These are phyloP conservation scores for Stegostoma tigrinum DNA, from an alignment of 2,113 vertebrate species.

Conservation along the genomic window DNA sequence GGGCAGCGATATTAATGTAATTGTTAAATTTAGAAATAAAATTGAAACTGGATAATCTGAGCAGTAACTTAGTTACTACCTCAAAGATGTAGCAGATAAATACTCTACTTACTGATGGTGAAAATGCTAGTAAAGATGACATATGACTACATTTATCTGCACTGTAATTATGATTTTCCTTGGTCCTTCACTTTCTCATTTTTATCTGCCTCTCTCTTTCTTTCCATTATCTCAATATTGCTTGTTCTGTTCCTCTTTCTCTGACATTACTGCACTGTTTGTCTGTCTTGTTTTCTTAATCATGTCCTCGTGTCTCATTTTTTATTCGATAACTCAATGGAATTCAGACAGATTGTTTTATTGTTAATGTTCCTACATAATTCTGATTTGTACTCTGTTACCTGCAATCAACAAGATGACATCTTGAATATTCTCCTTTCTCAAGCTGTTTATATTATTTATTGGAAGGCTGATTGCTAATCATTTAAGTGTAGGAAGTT, in stretches of 20 bases:
- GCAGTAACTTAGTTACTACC: background rate
- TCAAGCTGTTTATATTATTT: constrained; percentile 34
- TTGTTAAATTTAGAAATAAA: constrained; percentile 14
- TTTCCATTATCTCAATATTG: background rate
- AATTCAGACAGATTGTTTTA: constrained; percentile 1
- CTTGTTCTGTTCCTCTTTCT: background rate
- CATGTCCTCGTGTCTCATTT: background rate
- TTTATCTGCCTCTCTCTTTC: background rate
- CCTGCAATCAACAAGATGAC: constrained; percentile 22
- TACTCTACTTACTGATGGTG: constrained; percentile 1
- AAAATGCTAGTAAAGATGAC: background rate
- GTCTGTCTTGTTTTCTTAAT: background rate
- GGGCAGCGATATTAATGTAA: background rate
- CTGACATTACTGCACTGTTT: background rate
- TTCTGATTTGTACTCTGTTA: constrained; percentile 22
- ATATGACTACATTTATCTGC: background rate
- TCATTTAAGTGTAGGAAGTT: constrained; percentile 21
- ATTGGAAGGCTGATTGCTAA: constrained; percentile 22
- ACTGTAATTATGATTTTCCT: background rate
- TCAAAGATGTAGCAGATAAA: background rate
- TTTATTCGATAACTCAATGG: background rate
- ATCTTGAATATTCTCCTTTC: background rate
- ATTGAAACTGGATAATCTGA: background rate
- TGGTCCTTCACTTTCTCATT: background rate
- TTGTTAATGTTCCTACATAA: background rate